These are phyloP conservation scores for Branchinecta lynchi DNA, from an alignment of 1,140 invertebrate genomes.

Conservation along the genomic window DNA sequence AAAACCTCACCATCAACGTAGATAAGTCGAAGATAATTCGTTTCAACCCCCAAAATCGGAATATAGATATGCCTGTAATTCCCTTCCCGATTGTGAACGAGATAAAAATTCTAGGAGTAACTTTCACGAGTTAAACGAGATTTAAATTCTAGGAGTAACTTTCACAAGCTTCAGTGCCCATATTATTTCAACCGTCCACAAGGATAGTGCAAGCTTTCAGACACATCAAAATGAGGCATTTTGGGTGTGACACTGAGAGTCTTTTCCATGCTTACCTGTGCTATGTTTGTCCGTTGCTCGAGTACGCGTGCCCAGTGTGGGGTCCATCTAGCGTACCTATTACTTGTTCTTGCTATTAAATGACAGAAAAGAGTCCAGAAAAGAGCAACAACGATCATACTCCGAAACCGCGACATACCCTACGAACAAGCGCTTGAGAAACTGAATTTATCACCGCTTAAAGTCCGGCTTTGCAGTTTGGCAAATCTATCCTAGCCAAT, in stretches of 20 bases:
- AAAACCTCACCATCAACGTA: slow-evolving; percentile 9
- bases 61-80: slow-evolving; percentile 6
- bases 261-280: slow-evolving; percentile 1
- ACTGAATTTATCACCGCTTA: too few species aligned
- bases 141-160: too few species aligned
- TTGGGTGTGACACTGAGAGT: too few species aligned
- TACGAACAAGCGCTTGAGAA: too few species aligned
- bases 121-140: background rate
- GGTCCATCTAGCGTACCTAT: slow-evolving; percentile 1
- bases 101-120: slow-evolving; percentile 6
- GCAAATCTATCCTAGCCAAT: slow-evolving; percentile 6
- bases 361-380: background rate
- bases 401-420: too few species aligned
- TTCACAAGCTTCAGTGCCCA: background rate
- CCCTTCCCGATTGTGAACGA: too few species aligned
- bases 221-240: too few species aligned
- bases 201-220: too few species aligned
- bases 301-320: slow-evolving; percentile 7
- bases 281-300: slow-evolving; percentile 8
- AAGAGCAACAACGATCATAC: too few species aligned
- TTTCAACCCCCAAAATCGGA: background rate
- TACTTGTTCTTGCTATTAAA: too few species aligned
- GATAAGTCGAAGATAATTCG: slow-evolving; percentile 5
- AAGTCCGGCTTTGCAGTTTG: slow-evolving; percentile 8
- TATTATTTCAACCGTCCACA: slow-evolving; percentile 4